Evolutionary conservation across 1,140 invertebrate genomes (phyloP).

Genomic region (Drosophila sp.): DNA sequence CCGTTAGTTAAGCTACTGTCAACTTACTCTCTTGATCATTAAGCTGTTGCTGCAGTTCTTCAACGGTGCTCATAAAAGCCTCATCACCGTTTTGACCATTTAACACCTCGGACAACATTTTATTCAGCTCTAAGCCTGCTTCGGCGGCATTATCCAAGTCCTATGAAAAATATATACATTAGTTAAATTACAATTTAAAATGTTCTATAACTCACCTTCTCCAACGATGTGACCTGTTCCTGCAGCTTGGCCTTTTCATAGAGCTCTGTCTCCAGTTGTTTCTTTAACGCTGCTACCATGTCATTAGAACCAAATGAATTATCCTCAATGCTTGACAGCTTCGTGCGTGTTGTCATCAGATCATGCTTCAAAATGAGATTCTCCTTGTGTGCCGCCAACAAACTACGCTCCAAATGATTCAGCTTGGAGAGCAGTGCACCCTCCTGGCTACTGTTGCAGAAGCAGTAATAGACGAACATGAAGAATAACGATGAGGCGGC

Average conservation of each 20-base stretch:
- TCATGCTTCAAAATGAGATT: constrained; percentile 88
- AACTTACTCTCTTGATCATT: constrained; percentile 87
- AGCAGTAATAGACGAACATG: constrained; percentile 90
- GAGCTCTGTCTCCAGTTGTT: constrained; percentile 86
- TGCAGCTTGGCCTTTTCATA: constrained; percentile 84
- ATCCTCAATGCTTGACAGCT: constrained; percentile 88
- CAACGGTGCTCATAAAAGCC: constrained; percentile 87
- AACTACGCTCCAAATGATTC: constrained; percentile 86
- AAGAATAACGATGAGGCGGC: constrained; percentile 89
- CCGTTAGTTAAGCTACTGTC: not conserved
- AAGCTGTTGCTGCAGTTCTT: constrained; percentile 87
- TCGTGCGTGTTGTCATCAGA: constrained; percentile 87
- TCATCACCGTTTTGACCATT: constrained; percentile 87
- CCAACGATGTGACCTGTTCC: constrained; percentile 86
- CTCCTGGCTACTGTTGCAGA: constrained; percentile 90
- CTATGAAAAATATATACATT: constrained; percentile 20
- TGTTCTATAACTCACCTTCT: constrained; percentile 82
- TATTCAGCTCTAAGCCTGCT: constrained; percentile 88
- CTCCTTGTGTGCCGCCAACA: constrained; percentile 85
- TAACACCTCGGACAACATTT: constrained; percentile 88
- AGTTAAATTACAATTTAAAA: no score
- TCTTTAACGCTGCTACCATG: constrained; percentile 88
- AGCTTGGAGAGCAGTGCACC: constrained; percentile 86
- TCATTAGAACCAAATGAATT: constrained; percentile 90
- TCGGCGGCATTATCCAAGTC: constrained; percentile 88